phyloP scores from a whole-genome alignment of 2,113 vertebrate species.

The Cololabis saira region DNA sequence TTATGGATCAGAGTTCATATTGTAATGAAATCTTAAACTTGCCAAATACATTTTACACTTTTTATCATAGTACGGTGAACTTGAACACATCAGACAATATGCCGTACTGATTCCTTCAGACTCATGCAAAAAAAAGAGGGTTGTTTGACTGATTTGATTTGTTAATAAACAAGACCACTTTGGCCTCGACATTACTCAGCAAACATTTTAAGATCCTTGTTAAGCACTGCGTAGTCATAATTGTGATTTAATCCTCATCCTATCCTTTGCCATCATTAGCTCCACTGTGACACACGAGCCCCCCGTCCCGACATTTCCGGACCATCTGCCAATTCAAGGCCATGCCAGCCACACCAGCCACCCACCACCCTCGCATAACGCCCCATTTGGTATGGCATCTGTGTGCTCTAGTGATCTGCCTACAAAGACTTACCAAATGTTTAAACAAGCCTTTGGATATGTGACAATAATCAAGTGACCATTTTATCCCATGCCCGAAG shows the following conservation, averaged over 20 bases:
- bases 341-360: conserved; percentile 50
- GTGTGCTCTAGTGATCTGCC: conserved; percentile 52
- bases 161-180: conserved; percentile 24
- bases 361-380: conserved; percentile 42
- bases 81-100: no score
- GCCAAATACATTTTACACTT: no score
- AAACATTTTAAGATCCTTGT: conserved; percentile 38
- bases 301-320: conserved; percentile 60
- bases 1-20: no score
- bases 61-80: no score
- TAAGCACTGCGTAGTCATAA: conserved; percentile 36
- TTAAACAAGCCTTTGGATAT: conserved; percentile 58
- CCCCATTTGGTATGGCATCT: conserved; percentile 65
- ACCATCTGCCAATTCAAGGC: conserved; percentile 66
- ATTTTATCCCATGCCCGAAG: conserved; percentile 21
- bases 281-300: conserved; percentile 52
- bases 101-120: no score
- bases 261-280: conserved; percentile 71
- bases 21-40: no score
- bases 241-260: conserved; percentile 52
- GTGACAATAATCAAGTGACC: conserved; percentile 39
- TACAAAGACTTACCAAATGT: conserved; percentile 56
- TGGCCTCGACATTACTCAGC: conserved; percentile 18
- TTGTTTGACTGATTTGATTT: no score
- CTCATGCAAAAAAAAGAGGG: no score